Base-by-base conservation (phyloP, 2,797 vertebrate genomes). In the Typhlichthys eigenmanni region DNA sequence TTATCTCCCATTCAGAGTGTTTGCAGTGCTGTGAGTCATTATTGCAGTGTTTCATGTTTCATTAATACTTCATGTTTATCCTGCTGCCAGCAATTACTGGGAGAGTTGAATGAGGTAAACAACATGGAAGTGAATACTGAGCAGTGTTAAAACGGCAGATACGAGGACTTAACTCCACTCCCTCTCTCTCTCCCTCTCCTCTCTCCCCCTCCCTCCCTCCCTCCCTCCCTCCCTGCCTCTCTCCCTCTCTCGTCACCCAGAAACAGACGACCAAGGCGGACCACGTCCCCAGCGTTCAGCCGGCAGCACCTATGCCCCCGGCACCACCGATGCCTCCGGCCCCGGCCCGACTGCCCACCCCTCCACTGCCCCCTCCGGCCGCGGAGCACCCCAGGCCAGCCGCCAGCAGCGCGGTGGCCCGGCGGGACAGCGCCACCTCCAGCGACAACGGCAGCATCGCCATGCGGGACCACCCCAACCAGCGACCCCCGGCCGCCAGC, bases 21-120 rank as follows among this genome's bases (percentile, higher is more conserved):
- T 69, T 85, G 69, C 46, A 13, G 71, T 78, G 72, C 38, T 16
- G 48, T 55, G 19, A 64, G 16, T 69, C 24, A 69, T 68, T 24
- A 11, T 58, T 62, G 45, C 13, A 54, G 14, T 76, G 58, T 60
- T 60, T 62, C 12, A 55, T 68, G 65, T 64, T 85, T 85, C 85
- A 85, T 53, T 83, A 85, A 77, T 77, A 89, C 86, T 87, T 60
- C 83, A 68, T 84, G 86, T 87, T 46, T 84, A 69, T 55, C 84
- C 84, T 61, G 13, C 82, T 82, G 78, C 85, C 89, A 99, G 97
- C 95, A 96, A 91, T 92, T 99, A 88, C 93, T 99, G 83, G 95
- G 96, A 68, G 96, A 98, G 85, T 91, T 99, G 62, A 96, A 96
- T 43, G 95, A 99, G 97, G 97, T 98, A 98, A 96, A 80, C 57